phyloP scores from a whole-genome alignment of 2,888 invertebrate species.

The Tigriopus californicus region DNA sequence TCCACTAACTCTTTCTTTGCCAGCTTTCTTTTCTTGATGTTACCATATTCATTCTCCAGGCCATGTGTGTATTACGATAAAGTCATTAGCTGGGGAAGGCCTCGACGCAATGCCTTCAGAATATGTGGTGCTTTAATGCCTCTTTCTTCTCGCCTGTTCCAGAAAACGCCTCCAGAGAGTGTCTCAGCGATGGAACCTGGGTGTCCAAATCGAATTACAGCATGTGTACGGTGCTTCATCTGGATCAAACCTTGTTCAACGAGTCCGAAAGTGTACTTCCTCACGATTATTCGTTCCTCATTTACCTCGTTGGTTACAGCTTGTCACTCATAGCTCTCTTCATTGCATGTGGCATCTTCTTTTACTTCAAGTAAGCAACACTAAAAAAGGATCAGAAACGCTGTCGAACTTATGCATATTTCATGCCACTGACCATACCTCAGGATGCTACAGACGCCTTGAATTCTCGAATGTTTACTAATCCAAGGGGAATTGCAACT shows the following conservation, averaged over 20 bases:
- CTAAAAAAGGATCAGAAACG: too few relatives aligned
- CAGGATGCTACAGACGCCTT: conserved; percentile 18
- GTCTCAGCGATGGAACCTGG: conserved; percentile 63
- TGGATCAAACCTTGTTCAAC: conserved; percentile 28
- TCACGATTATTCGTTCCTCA: conserved; percentile 29
- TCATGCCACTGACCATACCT: neutral
- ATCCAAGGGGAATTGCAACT: neutral
- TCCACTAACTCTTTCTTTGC: too few relatives aligned
- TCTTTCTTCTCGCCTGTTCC: conserved; percentile 24
- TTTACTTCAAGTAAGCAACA: conserved; percentile 76
- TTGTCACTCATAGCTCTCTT: conserved; percentile 60
- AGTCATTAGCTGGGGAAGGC: too few relatives aligned
- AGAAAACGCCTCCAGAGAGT: conserved; percentile 71
- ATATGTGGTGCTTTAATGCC: too few relatives aligned
- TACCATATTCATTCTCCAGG: too few relatives aligned
- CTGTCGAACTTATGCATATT: neutral
- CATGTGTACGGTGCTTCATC: conserved; percentile 32
- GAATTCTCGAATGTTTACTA: neutral
- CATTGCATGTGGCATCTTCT: conserved; percentile 63
- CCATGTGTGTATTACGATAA: too few relatives aligned
- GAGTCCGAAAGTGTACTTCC: conserved; percentile 24
- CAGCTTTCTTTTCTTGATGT: too few relatives aligned
- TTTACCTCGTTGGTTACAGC: conserved; percentile 62
- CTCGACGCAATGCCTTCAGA: too few relatives aligned
- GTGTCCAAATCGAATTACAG: conserved; percentile 39